Evolutionary conservation across 2,797 vertebrate genomes (phyloP).

Genomic region (Sebastes cheni): DNA sequence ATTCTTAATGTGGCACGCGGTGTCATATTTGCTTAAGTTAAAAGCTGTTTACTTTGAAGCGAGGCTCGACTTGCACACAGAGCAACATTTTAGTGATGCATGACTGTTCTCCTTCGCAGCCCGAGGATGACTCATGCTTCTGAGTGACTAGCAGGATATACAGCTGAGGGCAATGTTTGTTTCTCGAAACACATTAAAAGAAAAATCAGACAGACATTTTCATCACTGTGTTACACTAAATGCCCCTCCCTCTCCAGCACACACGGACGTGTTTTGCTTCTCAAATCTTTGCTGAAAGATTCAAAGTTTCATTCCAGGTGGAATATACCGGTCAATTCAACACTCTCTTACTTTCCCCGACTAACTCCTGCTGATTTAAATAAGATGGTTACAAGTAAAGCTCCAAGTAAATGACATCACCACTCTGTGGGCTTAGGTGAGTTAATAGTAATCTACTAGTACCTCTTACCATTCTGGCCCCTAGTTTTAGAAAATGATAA

Average conservation of each 20-base stretch:
- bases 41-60: slow-evolving; percentile 57
- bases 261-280: not conserved
- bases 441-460: not conserved
- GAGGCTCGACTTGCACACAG: slow-evolving; percentile 28
- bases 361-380: not conserved
- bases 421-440: too few species aligned
- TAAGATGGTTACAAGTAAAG: not conserved
- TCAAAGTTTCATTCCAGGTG: not conserved
- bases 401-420: not conserved
- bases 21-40: slow-evolving; percentile 42
- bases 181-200: slow-evolving; percentile 35
- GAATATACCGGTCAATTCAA: not conserved
- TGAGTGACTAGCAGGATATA: slow-evolving; percentile 27
- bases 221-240: not conserved
- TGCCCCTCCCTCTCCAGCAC: not conserved
- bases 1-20: slow-evolving; percentile 32
- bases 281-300: slow-evolving; percentile 4
- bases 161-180: slow-evolving; percentile 49
- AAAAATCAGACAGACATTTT: slow-evolving; percentile 23
- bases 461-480: too few species aligned
- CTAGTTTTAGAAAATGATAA: too few species aligned
- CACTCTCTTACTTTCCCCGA: not conserved
- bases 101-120: slow-evolving; percentile 47
- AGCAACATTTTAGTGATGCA: slow-evolving; percentile 52
- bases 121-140: slow-evolving; percentile 52